Conservation (phyloP, 2,888 invertebrate genomes). For the Morinoia aosen region DNA sequence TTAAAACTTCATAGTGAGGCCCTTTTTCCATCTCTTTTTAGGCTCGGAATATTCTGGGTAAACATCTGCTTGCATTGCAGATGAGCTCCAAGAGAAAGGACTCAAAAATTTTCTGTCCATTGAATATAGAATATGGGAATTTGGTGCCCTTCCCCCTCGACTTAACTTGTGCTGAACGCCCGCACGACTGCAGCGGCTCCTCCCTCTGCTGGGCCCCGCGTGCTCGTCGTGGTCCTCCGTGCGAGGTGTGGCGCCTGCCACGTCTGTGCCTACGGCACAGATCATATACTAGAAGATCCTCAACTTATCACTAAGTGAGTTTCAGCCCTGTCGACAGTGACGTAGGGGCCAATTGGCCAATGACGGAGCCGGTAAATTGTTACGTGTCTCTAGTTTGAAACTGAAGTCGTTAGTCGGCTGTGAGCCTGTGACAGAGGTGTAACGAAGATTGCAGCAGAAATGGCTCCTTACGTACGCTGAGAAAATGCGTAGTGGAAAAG, state of each 20-base stretch:
- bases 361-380: too few relatives aligned
- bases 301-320: too few relatives aligned
- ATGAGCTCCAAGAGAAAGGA: slow-evolving; percentile 37
- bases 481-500: too few relatives aligned
- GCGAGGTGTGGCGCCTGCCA: not conserved
- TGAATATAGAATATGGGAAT: slow-evolving; percentile 51
- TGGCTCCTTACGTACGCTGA: too few relatives aligned
- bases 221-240: not conserved
- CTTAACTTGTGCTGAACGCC: not conserved
- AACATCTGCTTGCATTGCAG: slow-evolving; percentile 51
- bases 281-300: too few relatives aligned
- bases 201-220: not conserved
- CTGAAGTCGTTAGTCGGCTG: too few relatives aligned
- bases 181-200: slow-evolving; percentile 5
- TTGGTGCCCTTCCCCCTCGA: not conserved
- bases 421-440: too few relatives aligned
- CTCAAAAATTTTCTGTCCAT: slow-evolving; percentile 44
- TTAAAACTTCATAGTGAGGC: slow-evolving; percentile 52
- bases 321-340: too few relatives aligned
- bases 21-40: slow-evolving; percentile 41
- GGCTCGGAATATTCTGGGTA: slow-evolving; percentile 46
- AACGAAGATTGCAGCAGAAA: too few relatives aligned
- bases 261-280: not conserved
- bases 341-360: too few relatives aligned
- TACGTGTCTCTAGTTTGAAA: too few relatives aligned